Evolutionary conservation across 2,797 vertebrate genomes (phyloP).

Genomic region (Corythornis leucogaster): DNA sequence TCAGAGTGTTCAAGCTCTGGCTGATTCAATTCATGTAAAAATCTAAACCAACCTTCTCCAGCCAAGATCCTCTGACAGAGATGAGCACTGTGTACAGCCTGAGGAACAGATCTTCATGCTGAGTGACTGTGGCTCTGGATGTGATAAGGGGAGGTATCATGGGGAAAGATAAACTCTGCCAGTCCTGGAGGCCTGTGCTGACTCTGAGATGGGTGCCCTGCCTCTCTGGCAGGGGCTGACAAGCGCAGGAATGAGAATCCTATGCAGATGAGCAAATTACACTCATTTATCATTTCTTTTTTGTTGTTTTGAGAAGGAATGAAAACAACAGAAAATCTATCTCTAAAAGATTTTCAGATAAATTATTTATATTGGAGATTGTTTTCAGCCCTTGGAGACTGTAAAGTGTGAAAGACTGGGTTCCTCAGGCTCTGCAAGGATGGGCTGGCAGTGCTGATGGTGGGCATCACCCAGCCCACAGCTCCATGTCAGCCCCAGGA

Average conservation of each 20-base stretch:
- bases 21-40: not conserved
- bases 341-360: not conserved
- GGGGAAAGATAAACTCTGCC: not conserved
- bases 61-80: not conserved
- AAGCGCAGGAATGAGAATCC: rapidly evolving
- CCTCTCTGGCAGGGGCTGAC: not conserved
- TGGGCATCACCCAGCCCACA: too few species aligned
- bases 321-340: not conserved
- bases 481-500: not conserved
- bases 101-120: not conserved
- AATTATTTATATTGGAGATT: not conserved
- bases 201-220: not conserved
- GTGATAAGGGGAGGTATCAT: not conserved
- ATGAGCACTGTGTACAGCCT: not conserved
- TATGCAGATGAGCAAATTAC: not conserved
- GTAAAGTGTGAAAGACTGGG: not conserved
- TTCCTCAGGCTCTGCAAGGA: rapidly evolving
- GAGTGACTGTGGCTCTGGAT: not conserved
- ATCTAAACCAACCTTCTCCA: not conserved
- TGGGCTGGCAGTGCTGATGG: rapidly evolving
- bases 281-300: not conserved
- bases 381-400: not conserved
- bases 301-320: not conserved
- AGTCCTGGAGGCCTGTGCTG: not conserved
- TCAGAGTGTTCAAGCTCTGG: not conserved